phyloP scores from a whole-genome alignment of 2,888 invertebrate genomes.

The Mimas tiliae region DNA sequence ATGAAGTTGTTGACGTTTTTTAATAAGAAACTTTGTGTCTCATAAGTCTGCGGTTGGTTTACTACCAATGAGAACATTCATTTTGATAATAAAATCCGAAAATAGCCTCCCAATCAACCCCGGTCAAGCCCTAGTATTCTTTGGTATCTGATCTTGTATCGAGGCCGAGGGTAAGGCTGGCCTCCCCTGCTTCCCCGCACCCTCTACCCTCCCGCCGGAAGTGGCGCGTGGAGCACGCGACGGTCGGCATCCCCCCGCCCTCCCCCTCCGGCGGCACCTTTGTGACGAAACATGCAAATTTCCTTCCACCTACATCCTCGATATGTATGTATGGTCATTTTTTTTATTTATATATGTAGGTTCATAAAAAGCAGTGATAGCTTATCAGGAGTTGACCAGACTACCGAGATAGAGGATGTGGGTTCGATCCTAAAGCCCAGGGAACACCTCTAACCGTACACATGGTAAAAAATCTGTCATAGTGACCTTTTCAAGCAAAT shows the following conservation, averaged over 20 bases:
- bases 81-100: neutral
- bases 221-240: slow-evolving; percentile 74
- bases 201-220: slow-evolving; percentile 59
- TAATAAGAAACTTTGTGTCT: no score
- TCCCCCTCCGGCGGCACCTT: slow-evolving; percentile 37
- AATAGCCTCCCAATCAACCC: slow-evolving; percentile 32
- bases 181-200: slow-evolving; percentile 41
- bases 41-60: no score
- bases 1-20: no score
- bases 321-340: slow-evolving; percentile 22
- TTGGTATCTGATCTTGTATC: slow-evolving; percentile 75
- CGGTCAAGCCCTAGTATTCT: slow-evolving; percentile 53
- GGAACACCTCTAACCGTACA: no score
- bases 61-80: no score
- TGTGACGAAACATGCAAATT: slow-evolving; percentile 78
- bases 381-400: no score
- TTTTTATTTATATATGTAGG: slow-evolving; percentile 9
- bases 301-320: slow-evolving; percentile 57
- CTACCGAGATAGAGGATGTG: no score
- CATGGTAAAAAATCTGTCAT: no score
- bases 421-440: no score
- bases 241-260: slow-evolving; percentile 38
- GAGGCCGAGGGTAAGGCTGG: slow-evolving; percentile 52
- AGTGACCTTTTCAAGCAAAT: no score
- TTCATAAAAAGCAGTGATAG: slow-evolving; percentile 33